These are phyloP conservation scores for Lasius fuliginosus DNA, from an alignment of 2,888 invertebrate species.

Conservation along the genomic window DNA sequence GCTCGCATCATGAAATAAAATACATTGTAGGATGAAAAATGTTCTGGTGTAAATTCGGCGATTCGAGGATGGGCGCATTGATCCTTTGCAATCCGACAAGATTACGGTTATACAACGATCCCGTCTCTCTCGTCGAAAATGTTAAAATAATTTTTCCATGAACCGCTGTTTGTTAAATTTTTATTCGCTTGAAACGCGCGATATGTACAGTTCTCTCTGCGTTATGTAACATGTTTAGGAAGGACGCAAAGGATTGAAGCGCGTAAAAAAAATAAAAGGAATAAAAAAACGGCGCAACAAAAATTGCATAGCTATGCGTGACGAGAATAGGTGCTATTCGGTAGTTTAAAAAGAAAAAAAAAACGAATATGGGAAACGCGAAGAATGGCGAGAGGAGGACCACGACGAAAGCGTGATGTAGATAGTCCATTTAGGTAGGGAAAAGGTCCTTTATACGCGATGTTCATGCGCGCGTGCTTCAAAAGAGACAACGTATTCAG, in stretches of 20 bases:
- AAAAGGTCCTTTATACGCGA: conserved; percentile 77
- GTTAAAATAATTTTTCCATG: conserved; percentile 23
- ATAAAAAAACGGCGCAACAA: conserved; percentile 15
- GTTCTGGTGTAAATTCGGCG: conserved; percentile 33
- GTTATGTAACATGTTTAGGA: background rate
- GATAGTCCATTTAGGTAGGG: conserved; percentile 79
- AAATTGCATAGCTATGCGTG: conserved; percentile 65
- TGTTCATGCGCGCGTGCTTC: conserved; percentile 52
- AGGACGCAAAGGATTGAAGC: background rate
- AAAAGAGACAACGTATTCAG: background rate
- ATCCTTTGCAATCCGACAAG: conserved; percentile 16
- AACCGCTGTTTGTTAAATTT: background rate
- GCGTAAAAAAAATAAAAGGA: conserved; percentile 14
- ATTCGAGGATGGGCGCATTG: background rate
- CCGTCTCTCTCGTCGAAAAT: background rate
- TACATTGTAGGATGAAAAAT: background rate
- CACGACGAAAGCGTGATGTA: conserved; percentile 68
- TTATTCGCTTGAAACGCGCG: background rate
- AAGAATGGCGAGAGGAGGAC: conserved; percentile 39
- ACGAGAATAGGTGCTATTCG: conserved; percentile 79
- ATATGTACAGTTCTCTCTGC: background rate
- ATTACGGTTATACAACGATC: background rate
- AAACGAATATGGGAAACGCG: conserved; percentile 27
- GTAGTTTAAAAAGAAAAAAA: conserved; percentile 66
- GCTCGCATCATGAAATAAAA: conserved; percentile 1